Conservation (phyloP, 1,140 invertebrate genomes). For the Zaprionus gabonicus region DNA sequence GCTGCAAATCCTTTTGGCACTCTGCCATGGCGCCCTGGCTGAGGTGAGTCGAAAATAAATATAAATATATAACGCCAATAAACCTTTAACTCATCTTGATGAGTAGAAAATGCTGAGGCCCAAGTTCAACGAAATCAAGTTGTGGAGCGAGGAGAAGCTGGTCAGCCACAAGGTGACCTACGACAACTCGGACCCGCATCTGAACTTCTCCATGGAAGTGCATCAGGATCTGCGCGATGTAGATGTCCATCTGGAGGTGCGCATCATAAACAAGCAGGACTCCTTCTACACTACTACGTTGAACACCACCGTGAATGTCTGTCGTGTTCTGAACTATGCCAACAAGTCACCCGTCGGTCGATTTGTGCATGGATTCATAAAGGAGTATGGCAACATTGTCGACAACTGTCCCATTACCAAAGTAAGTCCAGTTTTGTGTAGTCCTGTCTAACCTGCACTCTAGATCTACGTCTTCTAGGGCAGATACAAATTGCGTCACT, state of each 20-base stretch:
- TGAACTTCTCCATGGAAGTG: constrained; percentile 75
- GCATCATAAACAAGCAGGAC: constrained; percentile 67
- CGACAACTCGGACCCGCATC: constrained; percentile 69
- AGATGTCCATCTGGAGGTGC: constrained; percentile 64
- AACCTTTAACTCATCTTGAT: background rate
- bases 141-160: constrained; percentile 76
- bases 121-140: constrained; percentile 71
- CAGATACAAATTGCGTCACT: constrained; percentile 55
- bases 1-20: constrained; percentile 48
- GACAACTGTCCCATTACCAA: constrained; percentile 73
- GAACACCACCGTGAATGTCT: constrained; percentile 73
- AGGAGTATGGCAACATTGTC: constrained; percentile 72
- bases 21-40: constrained; percentile 45
- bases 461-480: constrained; percentile 52
- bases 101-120: constrained; percentile 78
- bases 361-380: constrained; percentile 64
- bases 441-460: constrained; percentile 15
- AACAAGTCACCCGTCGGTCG: constrained; percentile 71
- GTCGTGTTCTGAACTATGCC: constrained; percentile 64
- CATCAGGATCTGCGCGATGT: constrained; percentile 68
- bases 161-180: constrained; percentile 68
- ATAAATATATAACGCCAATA: background rate
- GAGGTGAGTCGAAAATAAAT: constrained; percentile 48
- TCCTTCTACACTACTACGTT: constrained; percentile 55
- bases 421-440: constrained; percentile 41